Percentiles rank a stretch among this genome's conserved stretches.
Evolutionary conservation across 2,113 vertebrate genomes (phyloP).

Genomic region (Melozone crissalis): DNA sequence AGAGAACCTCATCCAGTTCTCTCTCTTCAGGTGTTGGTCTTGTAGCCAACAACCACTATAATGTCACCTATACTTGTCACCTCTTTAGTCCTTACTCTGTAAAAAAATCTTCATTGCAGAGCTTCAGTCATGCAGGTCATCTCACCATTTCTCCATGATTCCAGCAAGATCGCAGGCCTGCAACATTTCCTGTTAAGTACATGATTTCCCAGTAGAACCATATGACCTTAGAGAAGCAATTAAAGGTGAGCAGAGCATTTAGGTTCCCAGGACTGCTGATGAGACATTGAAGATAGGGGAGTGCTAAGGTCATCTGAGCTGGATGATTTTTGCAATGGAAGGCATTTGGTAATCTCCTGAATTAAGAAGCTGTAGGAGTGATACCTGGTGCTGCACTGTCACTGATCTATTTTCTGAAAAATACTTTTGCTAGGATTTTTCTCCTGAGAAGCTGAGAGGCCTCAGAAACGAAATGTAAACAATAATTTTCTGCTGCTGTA

Average conservation of each 20-base stretch:
- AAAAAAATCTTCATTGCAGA: not conserved
- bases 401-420: no score
- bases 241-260: not conserved
- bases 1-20: not conserved
- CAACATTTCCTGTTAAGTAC: not conserved
- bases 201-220: not conserved
- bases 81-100: not conserved
- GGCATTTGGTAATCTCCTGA: not conserved
- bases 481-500: no score
- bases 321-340: not conserved
- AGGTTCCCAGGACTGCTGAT: not conserved
- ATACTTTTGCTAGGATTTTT: no score
- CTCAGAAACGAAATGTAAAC: no score
- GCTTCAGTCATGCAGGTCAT: fast-evolving
- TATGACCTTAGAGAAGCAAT: not conserved
- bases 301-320: not conserved
- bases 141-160: not conserved
- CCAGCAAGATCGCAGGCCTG: not conserved
- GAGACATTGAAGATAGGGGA: not conserved
- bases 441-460: no score
- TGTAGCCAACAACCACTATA: not conserved
- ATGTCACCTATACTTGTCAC: not conserved
- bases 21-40: not conserved
- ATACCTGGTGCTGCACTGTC: not conserved
- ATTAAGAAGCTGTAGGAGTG: not conserved